These are phyloP conservation scores for Eupsilia transversa DNA, from an alignment of 2,888 invertebrate species.

Conservation along the genomic window DNA sequence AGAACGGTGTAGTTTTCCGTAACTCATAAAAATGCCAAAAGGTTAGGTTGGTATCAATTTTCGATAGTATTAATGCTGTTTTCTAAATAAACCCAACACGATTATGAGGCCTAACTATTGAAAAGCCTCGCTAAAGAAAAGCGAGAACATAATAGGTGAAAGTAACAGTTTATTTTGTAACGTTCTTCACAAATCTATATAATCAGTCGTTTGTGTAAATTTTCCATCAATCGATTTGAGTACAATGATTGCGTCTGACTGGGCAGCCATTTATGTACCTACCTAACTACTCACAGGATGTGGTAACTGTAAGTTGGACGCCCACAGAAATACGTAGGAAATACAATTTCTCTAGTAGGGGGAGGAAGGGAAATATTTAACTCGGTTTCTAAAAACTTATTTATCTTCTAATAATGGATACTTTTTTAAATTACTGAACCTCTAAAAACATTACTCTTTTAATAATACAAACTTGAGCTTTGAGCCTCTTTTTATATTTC, in stretches of 20 bases:
- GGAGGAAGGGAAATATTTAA: too few relatives aligned
- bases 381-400: too few relatives aligned
- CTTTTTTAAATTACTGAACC: too few relatives aligned
- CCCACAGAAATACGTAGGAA: neutral
- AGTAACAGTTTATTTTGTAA: conserved; percentile 10
- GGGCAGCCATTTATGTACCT: conserved; percentile 6
- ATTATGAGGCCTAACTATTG: neutral
- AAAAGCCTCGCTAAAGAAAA: neutral
- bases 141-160: neutral
- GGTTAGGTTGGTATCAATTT: neutral
- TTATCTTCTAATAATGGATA: too few relatives aligned
- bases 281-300: neutral
- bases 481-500: too few relatives aligned
- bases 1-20: neutral
- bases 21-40: neutral
- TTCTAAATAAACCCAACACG: neutral
- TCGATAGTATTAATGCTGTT: neutral
- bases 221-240: conserved; percentile 41
- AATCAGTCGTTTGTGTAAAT: conserved; percentile 24
- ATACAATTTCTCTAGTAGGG: neutral
- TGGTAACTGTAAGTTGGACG: neutral
- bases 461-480: too few relatives aligned
- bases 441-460: too few relatives aligned
- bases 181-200: conserved; percentile 29
- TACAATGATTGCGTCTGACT: conserved; percentile 21